Base-by-base conservation (phyloP, 2,888 invertebrate genomes). In the Thyatira batis region DNA sequence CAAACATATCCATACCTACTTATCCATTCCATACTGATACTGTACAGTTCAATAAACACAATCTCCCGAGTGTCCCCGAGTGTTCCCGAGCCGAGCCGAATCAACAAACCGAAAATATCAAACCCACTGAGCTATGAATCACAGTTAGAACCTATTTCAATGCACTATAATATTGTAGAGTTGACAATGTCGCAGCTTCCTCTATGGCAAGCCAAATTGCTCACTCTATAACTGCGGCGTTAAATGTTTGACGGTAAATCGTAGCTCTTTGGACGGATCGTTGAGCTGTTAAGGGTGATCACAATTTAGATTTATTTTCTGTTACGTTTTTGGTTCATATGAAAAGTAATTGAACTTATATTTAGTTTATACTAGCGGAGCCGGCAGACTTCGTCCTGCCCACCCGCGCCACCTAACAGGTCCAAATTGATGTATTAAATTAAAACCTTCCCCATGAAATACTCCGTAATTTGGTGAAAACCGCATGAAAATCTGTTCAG, bases 171-270 rank as follows among this genome's bases (percentile, higher is more conserved):
- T 3, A 17, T 13, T 10, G 10, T 27, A 10, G 27, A 48, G 27
- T 4, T 9, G 48, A 28, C 48, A 48, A 10, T 23, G 21, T 27
- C 20, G 27, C 27, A 4, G 27, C 27, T 27, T 48, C 17, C 48
- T n/a, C 27, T 39, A 17, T 17, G 8, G 39, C 39, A 39, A 39
- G 62, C 72, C 70, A 72, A 79, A 80, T 78, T 75, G 79, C 73
- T 68, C 67, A 58, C 73, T 73, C 71, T 70, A 70, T 73, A 71
- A 74, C 71, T 62, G 43, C 57, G 53, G 69, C 73, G 76, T 72
- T 71, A 77, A 76, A 78, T 76, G 71, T 67, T 73, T 71, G 59
- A 64, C 69, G 65, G 71, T 63, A 65, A 70, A 67, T 77, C 67
- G 72, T 66, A 62, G 57, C 62, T 69, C 57, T 30, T 58, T 55